Conservation (phyloP, 2,888 invertebrate species). For the Sipha maydis region DNA sequence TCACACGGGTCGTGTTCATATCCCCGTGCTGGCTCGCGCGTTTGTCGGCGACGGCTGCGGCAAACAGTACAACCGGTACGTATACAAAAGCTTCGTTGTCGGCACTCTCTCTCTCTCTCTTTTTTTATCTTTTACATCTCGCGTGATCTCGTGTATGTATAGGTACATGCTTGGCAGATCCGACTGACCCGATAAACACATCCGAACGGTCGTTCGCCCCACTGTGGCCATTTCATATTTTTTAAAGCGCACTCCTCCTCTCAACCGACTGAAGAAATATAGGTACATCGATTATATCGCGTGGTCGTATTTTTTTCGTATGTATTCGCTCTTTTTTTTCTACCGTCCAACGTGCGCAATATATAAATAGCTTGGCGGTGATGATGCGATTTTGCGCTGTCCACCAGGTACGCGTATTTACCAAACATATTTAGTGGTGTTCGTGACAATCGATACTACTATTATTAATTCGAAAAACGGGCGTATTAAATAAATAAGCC, state of each 20-base stretch:
- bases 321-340: background rate
- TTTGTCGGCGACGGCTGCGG: slow-evolving; percentile 36
- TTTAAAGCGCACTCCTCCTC: background rate
- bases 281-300: background rate
- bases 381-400: background rate
- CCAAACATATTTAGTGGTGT: slow-evolving; percentile 11
- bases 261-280: background rate
- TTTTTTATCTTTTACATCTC: slow-evolving; percentile 46
- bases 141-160: slow-evolving; percentile 47
- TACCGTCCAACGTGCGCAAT: background rate
- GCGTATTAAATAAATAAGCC: slow-evolving; percentile 1
- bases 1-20: slow-evolving; percentile 48
- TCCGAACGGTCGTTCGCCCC: slow-evolving; percentile 59
- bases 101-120: slow-evolving; percentile 16
- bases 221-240: background rate
- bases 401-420: background rate
- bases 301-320: background rate
- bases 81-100: slow-evolving; percentile 41
- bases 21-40: slow-evolving; percentile 5
- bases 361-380: background rate
- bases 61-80: slow-evolving; percentile 43
- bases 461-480: slow-evolving; percentile 17
- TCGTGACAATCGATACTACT: slow-evolving; percentile 16
- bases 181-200: slow-evolving; percentile 44
- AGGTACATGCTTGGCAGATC: slow-evolving; percentile 32